Conservation (phyloP, 1,140 invertebrate genomes). For the Stratiolaelaps scimitus region DNA sequence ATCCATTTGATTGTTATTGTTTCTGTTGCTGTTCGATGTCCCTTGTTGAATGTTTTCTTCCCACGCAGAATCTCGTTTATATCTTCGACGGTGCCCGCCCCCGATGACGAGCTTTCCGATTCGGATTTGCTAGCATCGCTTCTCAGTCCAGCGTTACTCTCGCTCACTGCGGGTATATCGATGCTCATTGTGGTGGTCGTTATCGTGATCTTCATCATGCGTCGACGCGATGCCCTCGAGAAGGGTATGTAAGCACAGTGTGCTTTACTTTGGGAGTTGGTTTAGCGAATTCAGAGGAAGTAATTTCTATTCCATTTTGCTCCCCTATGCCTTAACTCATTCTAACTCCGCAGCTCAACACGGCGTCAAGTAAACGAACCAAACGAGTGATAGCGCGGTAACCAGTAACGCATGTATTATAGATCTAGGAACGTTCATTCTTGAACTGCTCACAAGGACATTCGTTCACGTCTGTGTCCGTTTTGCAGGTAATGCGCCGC, state of each 20-base stretch:
- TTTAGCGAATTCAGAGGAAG: too few relatives aligned
- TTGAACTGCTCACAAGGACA: too few relatives aligned
- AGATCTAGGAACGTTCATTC: too few relatives aligned
- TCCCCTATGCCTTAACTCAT: too few relatives aligned
- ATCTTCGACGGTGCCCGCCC: background rate
- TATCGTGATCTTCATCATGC: conserved; percentile 7
- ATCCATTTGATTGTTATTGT: too few relatives aligned
- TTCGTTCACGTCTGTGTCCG: too few relatives aligned
- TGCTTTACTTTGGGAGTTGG: background rate
- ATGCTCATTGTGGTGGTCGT: conserved; percentile 14
- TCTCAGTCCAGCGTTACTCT: conserved; percentile 10
- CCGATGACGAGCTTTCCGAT: conserved; percentile 19
- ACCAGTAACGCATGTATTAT: too few relatives aligned
- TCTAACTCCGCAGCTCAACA: too few relatives aligned
- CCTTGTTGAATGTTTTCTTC: background rate
- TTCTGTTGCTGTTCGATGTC: too few relatives aligned
- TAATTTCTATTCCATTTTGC: too few relatives aligned
- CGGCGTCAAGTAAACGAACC: too few relatives aligned
- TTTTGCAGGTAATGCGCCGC: conserved; percentile 1
- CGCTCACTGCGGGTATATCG: background rate
- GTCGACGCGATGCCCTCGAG: conserved; percentile 1
- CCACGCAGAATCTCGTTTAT: conserved; percentile 5
- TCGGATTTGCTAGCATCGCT: conserved; percentile 13
- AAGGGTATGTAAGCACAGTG: background rate
- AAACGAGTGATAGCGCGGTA: too few relatives aligned